Evolutionary conservation across 1,140 invertebrate species (phyloP), one percentile per base, ranked within the genome.

Genomic region (Cheumatopsyche charites): DNA sequence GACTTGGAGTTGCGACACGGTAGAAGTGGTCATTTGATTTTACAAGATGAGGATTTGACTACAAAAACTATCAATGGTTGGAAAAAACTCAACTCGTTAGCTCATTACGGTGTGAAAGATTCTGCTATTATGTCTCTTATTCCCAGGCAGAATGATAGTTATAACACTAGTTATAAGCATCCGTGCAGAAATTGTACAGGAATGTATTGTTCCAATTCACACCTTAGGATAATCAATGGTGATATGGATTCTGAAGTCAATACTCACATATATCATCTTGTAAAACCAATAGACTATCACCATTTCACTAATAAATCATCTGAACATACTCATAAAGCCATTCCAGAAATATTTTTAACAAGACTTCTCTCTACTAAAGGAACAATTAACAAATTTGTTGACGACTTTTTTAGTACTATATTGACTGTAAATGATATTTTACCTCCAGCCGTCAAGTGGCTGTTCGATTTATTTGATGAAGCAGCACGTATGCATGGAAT

Each of bases 301-400:
- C 88, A 89, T 73, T 83, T 84, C 77, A 77, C 82, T 75, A 87
- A 85, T 74, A 90, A 90, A 83, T 84, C 86, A 72, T 87, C 84
- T 49, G 92, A 94, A 79, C 86, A 92, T 52, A 91, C 90, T 17
- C 94, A 95, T 79, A 96, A 95, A 88, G 93, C 93, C 6, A 97
- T 98, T 76, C 95, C 96, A 1, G 96, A 98, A 85, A 97, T 98
- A 80, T 98, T 96, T 81, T 86, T 98, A 62, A 98, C 96, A 5
- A 86, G 96, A 75, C 83, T 98, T 13, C 82, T 98, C 0, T 97
- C 96, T 23, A 97, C 95, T 0, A 97, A 97, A 83, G 96, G 96
- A 17, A 98, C 95, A 6, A 91, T 98, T 61, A 95, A 98, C 80
- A 97, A 98, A 80, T 98, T 97, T 83, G 94, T 98, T 11, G 95